These are phyloP conservation scores for Triplophysa tibetana DNA, from an alignment of 2,113 vertebrate genomes.

Conservation along the genomic window DNA sequence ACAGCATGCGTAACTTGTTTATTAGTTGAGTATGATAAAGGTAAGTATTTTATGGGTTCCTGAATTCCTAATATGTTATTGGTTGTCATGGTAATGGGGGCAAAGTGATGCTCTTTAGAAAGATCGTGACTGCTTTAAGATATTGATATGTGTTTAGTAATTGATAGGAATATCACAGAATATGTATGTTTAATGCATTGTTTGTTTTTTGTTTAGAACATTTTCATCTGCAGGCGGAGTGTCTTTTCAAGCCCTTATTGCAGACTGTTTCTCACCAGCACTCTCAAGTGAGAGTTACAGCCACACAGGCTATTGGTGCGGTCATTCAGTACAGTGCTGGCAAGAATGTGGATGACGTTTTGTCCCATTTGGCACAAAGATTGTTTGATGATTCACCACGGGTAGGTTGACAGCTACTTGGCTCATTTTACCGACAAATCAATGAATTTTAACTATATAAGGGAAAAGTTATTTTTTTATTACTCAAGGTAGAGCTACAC, in stretches of 20 bases:
- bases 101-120: background rate
- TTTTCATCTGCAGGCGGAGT: conserved; percentile 94
- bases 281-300: conserved; percentile 85
- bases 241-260: conserved; percentile 88
- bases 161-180: no score
- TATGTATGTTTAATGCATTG: background rate
- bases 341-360: conserved; percentile 87
- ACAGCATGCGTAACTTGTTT: no score
- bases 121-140: no score
- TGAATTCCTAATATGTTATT: background rate
- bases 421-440: background rate
- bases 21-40: no score
- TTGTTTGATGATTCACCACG: conserved; percentile 92
- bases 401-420: conserved; percentile 66
- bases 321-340: conserved; percentile 85
- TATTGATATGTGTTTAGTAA: no score
- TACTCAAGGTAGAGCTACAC: no score
- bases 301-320: conserved; percentile 83
- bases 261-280: conserved; percentile 90
- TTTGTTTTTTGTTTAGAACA: conserved; percentile 74
- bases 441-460: background rate
- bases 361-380: conserved; percentile 91
- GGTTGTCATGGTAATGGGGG: conserved; percentile 65
- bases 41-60: no score
- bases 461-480: no score